Evolutionary conservation across 2,888 invertebrate genomes (phyloP), one percentile per base, ranked within the genome.

Genomic region (Microplitis deprimator): DNA sequence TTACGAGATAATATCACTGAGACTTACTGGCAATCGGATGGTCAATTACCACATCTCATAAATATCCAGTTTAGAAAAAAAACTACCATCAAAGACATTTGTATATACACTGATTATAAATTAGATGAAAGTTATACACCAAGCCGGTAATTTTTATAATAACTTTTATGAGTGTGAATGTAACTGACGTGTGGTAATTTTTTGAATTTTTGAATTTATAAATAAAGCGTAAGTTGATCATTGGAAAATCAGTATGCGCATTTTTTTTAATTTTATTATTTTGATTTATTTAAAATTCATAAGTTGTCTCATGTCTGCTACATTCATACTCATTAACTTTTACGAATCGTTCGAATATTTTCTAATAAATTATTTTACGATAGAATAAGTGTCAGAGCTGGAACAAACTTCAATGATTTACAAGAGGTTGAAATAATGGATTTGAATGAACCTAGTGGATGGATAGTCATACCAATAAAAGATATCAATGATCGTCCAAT

Each of bases 21-120:
- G 83, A 98, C 98, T 3, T 99, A 98, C 89, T 99, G 99, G 99
- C 99, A 99, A 89, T 99, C 98, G 0, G 99, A 99, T 90, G 99
- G 99, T 0, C 98, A 98, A 83, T 92, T 99, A 80, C 99, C 99
- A 3, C 99, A 99, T 90, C 91, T 98, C 81, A 97, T 99, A 0
- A 99, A 98, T 87, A 97, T 99, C 81, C 98, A 98, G 87, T 99
- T 99, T 88, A 95, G 96, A 86, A 93, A 96, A 81, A 98, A 98
- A 91, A 99, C 97, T 0, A 97, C 97, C 81, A 95, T 99, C 8
- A 95, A 96, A 70, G 97, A 98, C 90, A 96, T 99, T 82, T 98
- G 97, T 89, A 95, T 99, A 80, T 99, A 98, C 88, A 97, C 98
- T 0, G 99, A 99, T 90, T 99, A 96, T 89, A 99, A 99, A 90